Percentiles rank a stretch among this genome's conserved stretches.
Conservation (phyloP, 37 sponge, comb jelly and placozoan species). For the Diacarnus erythraeanus region DNA sequence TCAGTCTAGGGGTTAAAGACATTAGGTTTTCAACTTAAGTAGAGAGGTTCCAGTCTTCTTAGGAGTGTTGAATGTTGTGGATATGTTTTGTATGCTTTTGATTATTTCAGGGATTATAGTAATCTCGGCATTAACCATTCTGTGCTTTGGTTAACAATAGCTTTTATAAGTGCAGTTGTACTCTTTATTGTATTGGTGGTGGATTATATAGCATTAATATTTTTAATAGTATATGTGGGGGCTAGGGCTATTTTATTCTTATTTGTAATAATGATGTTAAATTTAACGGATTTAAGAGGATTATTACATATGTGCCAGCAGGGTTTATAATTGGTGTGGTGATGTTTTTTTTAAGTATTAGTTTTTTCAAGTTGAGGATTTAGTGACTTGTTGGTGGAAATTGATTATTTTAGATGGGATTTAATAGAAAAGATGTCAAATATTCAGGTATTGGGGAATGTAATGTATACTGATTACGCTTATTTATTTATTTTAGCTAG, state of each 20-base stretch:
- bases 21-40: slow-evolving; percentile 76
- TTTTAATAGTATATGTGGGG: slow-evolving; percentile 80
- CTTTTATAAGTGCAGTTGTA: slow-evolving; percentile 65
- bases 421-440: slow-evolving; percentile 23
- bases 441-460: slow-evolving; percentile 66
- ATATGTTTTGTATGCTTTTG: slow-evolving; percentile 54
- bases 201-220: slow-evolving; percentile 72
- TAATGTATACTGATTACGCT: slow-evolving; percentile 76
- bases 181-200: slow-evolving; percentile 75
- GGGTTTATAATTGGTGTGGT: slow-evolving; percentile 69
- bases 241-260: slow-evolving; percentile 82
- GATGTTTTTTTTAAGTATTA: slow-evolving; percentile 55
- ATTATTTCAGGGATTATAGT: slow-evolving; percentile 78
- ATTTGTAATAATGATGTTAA: slow-evolving; percentile 87
- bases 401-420: slow-evolving; percentile 28
- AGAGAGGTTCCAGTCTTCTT: slow-evolving; percentile 74
- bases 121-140: slow-evolving; percentile 74
- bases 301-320: slow-evolving; percentile 51
- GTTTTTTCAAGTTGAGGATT: neutral
- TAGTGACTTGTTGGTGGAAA: neutral
- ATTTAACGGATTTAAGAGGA: slow-evolving; percentile 66
- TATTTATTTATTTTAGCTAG: slow-evolving; percentile 82
- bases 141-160: slow-evolving; percentile 71
- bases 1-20: slow-evolving; percentile 80
- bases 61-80: slow-evolving; percentile 56